Evolutionary conservation across 2,888 invertebrate genomes (phyloP).

Genomic region (Caenorhabditis imperialis): DNA sequence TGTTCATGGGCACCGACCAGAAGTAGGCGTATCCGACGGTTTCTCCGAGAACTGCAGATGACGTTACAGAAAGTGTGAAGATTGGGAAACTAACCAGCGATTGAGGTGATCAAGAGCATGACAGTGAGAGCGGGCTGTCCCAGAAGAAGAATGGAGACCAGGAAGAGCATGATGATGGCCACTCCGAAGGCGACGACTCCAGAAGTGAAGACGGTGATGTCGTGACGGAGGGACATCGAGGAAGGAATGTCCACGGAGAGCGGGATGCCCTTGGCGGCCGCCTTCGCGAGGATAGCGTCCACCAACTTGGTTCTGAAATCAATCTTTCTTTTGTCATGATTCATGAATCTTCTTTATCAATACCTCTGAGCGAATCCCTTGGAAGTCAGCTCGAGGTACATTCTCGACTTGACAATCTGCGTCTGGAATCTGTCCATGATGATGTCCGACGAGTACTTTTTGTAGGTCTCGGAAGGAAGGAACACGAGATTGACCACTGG

Average conservation of each 20-base stretch:
- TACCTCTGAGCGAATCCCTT: slow-evolving; percentile 73
- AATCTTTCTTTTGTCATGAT: too few relatives aligned
- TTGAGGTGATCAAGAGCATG: slow-evolving; percentile 61
- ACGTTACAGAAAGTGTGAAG: background rate
- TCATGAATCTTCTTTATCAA: too few relatives aligned
- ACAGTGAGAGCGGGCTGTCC: slow-evolving; percentile 68
- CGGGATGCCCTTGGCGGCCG: slow-evolving; percentile 66
- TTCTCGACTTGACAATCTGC: slow-evolving; percentile 68
- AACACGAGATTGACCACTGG: slow-evolving; percentile 77
- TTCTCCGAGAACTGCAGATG: slow-evolving; percentile 59
- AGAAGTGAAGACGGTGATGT: slow-evolving; percentile 66
- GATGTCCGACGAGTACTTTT: slow-evolving; percentile 72
- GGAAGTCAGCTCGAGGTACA: slow-evolving; percentile 76
- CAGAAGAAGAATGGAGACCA: slow-evolving; percentile 62
- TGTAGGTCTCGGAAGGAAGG: slow-evolving; percentile 69
- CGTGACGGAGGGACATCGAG: slow-evolving; percentile 74
- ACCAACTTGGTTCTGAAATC: slow-evolving; percentile 36
- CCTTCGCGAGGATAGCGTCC: slow-evolving; percentile 54
- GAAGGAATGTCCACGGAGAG: slow-evolving; percentile 72
- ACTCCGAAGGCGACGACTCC: slow-evolving; percentile 63
- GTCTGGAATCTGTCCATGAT: slow-evolving; percentile 71
- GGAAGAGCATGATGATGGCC: slow-evolving; percentile 54
- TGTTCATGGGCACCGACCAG: slow-evolving; percentile 73
- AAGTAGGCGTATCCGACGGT: slow-evolving; percentile 65
- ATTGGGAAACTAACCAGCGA: slow-evolving; percentile 35